These are phyloP conservation scores for Phrynocephalus guinanensis DNA, from an alignment of 2,797 vertebrate species.

Conservation along the genomic window DNA sequence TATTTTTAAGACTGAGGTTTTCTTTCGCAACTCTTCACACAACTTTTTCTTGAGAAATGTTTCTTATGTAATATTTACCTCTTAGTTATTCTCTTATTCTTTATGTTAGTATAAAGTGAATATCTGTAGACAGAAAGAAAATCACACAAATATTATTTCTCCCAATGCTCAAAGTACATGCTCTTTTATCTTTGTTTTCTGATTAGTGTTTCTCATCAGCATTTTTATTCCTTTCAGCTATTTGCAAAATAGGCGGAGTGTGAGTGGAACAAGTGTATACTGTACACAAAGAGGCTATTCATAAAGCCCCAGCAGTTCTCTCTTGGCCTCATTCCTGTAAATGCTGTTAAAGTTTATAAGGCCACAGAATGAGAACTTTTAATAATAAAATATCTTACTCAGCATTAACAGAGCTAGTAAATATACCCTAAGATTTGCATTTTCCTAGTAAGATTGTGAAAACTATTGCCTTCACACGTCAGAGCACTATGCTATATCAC, in stretches of 20 bases:
- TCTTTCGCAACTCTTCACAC: background rate
- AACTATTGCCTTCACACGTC: background rate
- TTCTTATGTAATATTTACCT: background rate
- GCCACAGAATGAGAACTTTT: background rate
- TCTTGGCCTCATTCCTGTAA: constrained; percentile 9
- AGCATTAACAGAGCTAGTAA: background rate
- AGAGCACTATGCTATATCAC: background rate
- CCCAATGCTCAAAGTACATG: background rate
- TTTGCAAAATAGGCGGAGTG: constrained; percentile 22
- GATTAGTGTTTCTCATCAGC: background rate
- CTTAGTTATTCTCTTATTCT: background rate
- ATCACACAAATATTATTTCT: background rate
- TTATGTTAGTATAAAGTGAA: background rate
- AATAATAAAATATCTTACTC: background rate
- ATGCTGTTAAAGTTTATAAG: background rate
- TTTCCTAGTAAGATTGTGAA: background rate
- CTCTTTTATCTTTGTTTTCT: background rate
- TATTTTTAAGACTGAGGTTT: background rate
- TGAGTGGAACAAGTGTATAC: background rate
- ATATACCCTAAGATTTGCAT: background rate
- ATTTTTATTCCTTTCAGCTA: background rate
- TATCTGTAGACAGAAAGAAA: background rate
- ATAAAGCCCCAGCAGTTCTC: background rate
- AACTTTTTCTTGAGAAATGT: background rate
- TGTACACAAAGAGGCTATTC: constrained; percentile 19